These are phyloP conservation scores for Selenia dentaria DNA, from an alignment of 2,888 invertebrate species.

Conservation along the genomic window DNA sequence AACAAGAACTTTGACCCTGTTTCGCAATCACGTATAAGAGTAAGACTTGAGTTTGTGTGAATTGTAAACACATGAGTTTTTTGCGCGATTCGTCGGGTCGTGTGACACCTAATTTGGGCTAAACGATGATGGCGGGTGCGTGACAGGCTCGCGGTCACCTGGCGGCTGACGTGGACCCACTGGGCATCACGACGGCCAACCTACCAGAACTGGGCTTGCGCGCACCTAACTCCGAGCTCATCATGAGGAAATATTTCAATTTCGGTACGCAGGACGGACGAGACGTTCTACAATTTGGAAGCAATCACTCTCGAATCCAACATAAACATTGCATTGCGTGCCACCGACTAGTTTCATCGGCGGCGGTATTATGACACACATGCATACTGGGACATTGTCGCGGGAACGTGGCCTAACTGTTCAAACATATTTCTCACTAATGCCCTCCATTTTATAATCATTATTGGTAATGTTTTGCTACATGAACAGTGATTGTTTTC, in stretches of 20 bases:
- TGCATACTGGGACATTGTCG: slow-evolving; percentile 35
- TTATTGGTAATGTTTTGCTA: slow-evolving; percentile 10
- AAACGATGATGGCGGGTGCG: slow-evolving; percentile 69
- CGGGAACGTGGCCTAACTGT: not conserved
- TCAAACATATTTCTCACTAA: slow-evolving; percentile 5
- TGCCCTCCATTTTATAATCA: slow-evolving; percentile 10
- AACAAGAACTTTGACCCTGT: too few species aligned
- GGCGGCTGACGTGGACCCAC: slow-evolving; percentile 96
- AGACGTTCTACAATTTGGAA: slow-evolving; percentile 46
- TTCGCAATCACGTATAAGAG: too few species aligned
- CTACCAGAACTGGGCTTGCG: slow-evolving; percentile 82
- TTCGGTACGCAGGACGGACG: slow-evolving; percentile 72
- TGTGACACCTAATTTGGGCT: slow-evolving; percentile 52
- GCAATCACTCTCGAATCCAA: slow-evolving; percentile 48
- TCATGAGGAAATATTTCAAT: slow-evolving; percentile 85
- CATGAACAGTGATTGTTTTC: slow-evolving; percentile 41
- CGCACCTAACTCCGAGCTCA: slow-evolving; percentile 80
- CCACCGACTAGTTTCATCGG: slow-evolving; percentile 55
- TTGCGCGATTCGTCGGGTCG: slow-evolving; percentile 44
- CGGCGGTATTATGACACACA: slow-evolving; percentile 66
- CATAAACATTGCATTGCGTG: slow-evolving; percentile 57
- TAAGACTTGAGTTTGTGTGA: not conserved
- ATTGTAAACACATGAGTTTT: not conserved
- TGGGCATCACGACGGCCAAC: slow-evolving; percentile 93
- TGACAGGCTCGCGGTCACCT: slow-evolving; percentile 96